Percentiles rank a stretch among this genome's conserved stretches.
These are phyloP conservation scores for Forpus xanthops DNA, from an alignment of 2,797 vertebrate species.

Conservation along the genomic window DNA sequence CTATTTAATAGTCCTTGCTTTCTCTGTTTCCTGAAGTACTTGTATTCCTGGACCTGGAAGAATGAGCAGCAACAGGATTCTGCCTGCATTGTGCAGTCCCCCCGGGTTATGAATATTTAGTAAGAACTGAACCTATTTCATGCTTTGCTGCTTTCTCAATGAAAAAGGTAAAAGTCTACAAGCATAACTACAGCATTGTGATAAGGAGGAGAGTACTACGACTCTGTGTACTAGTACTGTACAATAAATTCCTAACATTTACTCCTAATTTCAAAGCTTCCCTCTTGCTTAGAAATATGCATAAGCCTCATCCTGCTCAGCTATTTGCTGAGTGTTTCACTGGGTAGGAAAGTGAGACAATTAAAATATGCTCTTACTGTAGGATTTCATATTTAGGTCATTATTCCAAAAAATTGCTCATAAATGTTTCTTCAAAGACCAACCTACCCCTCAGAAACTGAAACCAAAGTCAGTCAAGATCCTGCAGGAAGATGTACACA, in stretches of 20 bases:
- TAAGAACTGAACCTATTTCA: constrained; percentile 7
- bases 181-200: neutral
- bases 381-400: neutral
- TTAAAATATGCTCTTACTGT: neutral
- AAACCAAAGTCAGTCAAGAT: neutral
- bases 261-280: neutral
- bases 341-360: neutral
- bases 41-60: neutral
- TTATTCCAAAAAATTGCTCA: neutral
- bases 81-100: neutral
- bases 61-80: neutral
- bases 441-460: neutral
- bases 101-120: neutral
- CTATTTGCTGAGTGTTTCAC: neutral
- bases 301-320: neutral
- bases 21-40: neutral
- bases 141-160: neutral
- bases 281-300: neutral
- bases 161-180: neutral
- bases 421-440: neutral
- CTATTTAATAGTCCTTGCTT: neutral
- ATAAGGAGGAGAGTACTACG: neutral
- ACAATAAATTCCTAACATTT: neutral
- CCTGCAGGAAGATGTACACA: neutral
- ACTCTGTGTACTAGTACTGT: neutral